These are phyloP conservation scores for Cochlearius cochlearius DNA, from an alignment of 2,113 vertebrate genomes.

Conservation along the genomic window DNA sequence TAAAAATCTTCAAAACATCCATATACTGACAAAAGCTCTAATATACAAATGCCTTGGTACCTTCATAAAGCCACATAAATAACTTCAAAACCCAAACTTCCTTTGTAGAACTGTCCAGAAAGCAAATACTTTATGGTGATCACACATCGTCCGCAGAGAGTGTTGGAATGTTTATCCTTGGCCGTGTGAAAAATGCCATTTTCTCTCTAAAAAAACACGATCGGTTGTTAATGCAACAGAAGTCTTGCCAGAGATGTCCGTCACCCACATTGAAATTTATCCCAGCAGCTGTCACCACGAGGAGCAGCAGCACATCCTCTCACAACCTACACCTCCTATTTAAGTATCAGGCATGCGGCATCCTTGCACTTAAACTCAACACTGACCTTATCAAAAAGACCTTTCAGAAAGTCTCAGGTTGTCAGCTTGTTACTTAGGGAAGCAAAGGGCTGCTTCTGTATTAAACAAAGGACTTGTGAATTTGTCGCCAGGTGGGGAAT, in stretches of 20 bases:
- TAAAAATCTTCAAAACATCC: conserved; percentile 65
- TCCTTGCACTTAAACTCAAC: background rate
- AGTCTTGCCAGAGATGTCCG: background rate
- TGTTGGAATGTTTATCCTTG: conserved; percentile 85
- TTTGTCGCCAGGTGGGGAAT: background rate
- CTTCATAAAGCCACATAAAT: conserved; percentile 81
- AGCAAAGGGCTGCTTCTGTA: background rate
- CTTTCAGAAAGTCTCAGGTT: background rate
- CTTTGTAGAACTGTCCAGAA: conserved; percentile 56
- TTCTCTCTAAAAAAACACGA: conserved; percentile 84
- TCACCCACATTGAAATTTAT: background rate
- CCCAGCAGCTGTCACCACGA: background rate
- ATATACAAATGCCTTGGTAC: conserved; percentile 68
- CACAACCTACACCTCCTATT: background rate
- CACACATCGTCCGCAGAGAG: conserved; percentile 91
- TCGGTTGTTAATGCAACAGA: background rate
- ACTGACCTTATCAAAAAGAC: background rate
- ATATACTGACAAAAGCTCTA: conserved; percentile 59
- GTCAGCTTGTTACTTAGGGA: background rate
- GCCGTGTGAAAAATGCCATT: conserved; percentile 97
- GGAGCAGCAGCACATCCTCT: background rate
- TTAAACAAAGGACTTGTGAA: background rate
- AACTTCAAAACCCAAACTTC: conserved; percentile 66
- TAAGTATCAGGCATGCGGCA: background rate
- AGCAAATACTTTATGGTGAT: conserved; percentile 77